These are phyloP conservation scores for Caenorhabditis panamensis DNA, from an alignment of 2,888 invertebrate genomes.

Conservation along the genomic window DNA sequence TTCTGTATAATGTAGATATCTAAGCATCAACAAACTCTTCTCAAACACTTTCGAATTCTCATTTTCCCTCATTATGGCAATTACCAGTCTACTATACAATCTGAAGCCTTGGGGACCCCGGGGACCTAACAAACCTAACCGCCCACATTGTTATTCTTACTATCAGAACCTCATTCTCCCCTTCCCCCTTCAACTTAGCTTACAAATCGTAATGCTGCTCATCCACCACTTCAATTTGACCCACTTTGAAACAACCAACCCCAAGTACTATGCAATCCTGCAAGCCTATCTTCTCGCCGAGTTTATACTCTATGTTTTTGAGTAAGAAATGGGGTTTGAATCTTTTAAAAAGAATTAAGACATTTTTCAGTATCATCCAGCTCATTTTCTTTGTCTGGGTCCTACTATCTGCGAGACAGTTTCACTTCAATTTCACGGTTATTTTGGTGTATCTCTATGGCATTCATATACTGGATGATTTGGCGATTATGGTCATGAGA, in stretches of 20 bases:
- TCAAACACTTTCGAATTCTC: too few species aligned
- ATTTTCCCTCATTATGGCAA: too few species aligned
- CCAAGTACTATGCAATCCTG: not conserved
- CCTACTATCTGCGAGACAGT: slow-evolving; percentile 21
- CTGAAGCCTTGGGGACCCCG: too few species aligned
- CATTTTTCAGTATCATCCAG: slow-evolving; percentile 28
- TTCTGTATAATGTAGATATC: too few species aligned
- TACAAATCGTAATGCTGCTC: slow-evolving; percentile 27
- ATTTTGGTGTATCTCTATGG: slow-evolving; percentile 10
- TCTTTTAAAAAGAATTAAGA: too few species aligned
- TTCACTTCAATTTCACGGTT: slow-evolving; percentile 39
- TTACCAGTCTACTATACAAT: too few species aligned
- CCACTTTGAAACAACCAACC: slow-evolving; percentile 14
- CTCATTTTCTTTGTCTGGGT: slow-evolving; percentile 19
- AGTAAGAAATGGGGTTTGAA: too few species aligned
- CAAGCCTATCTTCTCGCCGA: slow-evolving; percentile 11
- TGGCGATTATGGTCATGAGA: slow-evolving; percentile 30
- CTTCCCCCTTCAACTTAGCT: too few species aligned
- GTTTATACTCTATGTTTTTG: slow-evolving; percentile 13
- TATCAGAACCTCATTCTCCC: too few species aligned
- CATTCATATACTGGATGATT: slow-evolving; percentile 29
- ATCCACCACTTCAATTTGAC: slow-evolving; percentile 32
- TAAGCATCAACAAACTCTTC: too few species aligned
- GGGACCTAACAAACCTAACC: too few species aligned
- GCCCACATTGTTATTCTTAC: too few species aligned